Evolutionary conservation across 2,797 vertebrate species (phyloP).

Genomic region (Cossypha polioptera): DNA sequence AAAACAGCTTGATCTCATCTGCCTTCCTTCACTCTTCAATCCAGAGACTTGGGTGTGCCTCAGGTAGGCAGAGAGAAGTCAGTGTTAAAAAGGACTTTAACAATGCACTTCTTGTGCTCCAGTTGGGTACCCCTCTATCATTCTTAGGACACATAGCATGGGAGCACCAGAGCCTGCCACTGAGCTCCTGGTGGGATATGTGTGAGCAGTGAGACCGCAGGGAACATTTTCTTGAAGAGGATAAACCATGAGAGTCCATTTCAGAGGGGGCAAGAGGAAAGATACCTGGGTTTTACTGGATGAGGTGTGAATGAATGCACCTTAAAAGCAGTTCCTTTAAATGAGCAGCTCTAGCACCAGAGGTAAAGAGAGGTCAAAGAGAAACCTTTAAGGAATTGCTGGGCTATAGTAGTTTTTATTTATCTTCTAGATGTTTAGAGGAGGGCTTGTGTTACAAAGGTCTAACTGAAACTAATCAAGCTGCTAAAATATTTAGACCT

Average conservation of each 20-base stretch:
- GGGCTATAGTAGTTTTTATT: background rate
- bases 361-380: background rate
- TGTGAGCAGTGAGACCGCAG: fast-evolving
- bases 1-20: background rate
- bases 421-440: background rate
- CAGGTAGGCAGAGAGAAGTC: background rate
- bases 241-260: background rate
- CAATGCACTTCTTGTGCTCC: background rate
- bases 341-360: background rate
- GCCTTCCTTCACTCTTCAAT: background rate
- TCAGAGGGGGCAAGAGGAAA: background rate
- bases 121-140: background rate
- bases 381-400: background rate
- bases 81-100: background rate
- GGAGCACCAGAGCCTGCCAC: background rate
- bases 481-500: background rate
- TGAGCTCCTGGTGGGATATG: fast-evolving
- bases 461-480: background rate
- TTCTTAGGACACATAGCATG: fast-evolving
- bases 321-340: background rate
- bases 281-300: background rate
- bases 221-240: background rate
- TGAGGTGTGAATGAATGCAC: background rate
- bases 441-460: background rate
- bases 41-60: background rate